Percentiles rank a stretch among this genome's conserved stretches.
Evolutionary conservation across 2,888 invertebrate genomes (phyloP).

Genomic region (Gisinianus flammeolus): DNA sequence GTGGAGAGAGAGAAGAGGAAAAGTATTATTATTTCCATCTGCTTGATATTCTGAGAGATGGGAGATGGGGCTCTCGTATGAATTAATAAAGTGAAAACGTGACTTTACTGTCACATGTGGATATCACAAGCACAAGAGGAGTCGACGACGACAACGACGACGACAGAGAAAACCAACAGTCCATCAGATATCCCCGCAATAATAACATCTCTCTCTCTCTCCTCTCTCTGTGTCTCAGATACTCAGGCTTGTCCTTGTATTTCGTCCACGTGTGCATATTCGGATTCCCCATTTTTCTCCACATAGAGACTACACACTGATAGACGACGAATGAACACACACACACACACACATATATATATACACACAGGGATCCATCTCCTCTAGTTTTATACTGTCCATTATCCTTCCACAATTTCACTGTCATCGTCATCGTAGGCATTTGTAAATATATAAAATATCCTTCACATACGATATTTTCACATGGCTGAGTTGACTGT

Average conservation of each 20-base stretch:
- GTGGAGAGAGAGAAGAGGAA: slow-evolving; percentile 17
- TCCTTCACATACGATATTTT: too few species aligned
- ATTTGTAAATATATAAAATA: too few species aligned
- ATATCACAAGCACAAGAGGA: slow-evolving; percentile 19
- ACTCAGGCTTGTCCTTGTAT: too few species aligned
- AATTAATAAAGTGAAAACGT: slow-evolving; percentile 52
- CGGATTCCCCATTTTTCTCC: too few species aligned
- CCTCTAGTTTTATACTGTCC: too few species aligned
- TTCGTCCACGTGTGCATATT: neutral
- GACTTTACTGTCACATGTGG: slow-evolving; percentile 48
- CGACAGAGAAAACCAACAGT: slow-evolving; percentile 33
- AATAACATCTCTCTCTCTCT: slow-evolving; percentile 21
- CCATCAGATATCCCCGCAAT: slow-evolving; percentile 31
- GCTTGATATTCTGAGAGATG: slow-evolving; percentile 45
- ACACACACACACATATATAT: too few species aligned
- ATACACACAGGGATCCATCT: too few species aligned
- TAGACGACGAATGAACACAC: too few species aligned
- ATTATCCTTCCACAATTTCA: too few species aligned
- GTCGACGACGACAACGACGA: neutral
- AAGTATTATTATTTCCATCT: slow-evolving; percentile 43
- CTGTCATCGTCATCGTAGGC: too few species aligned
- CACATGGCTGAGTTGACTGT: too few species aligned
- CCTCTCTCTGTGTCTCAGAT: neutral
- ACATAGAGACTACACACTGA: too few species aligned
- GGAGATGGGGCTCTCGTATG: slow-evolving; percentile 42